Conservation (phyloP, 2,888 invertebrate species). For the Helleia helle region DNA sequence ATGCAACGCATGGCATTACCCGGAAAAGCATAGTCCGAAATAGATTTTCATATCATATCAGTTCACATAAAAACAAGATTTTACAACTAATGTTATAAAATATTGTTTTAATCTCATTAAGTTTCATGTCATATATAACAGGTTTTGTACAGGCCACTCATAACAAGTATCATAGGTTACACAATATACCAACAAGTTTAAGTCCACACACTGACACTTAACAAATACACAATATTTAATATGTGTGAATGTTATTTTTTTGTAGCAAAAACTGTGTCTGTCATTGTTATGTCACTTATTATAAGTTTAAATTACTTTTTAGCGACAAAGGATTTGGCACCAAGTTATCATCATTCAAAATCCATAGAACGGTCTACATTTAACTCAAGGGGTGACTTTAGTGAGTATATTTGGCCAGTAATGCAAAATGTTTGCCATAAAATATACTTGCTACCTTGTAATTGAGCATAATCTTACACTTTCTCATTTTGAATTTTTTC, state of each 20-base stretch:
- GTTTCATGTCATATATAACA: background rate
- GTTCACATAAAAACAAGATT: background rate
- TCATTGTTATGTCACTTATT: background rate
- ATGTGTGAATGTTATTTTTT: background rate
- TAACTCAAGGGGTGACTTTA: conserved; percentile 51
- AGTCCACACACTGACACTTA: background rate
- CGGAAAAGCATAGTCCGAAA: background rate
- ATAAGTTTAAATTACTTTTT: conserved; percentile 21
- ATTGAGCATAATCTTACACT: no score
- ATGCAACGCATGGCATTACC: conserved; percentile 3
- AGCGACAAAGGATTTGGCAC: conserved; percentile 50
- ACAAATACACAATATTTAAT: background rate
- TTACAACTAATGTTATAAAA: background rate
- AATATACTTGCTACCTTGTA: no score
- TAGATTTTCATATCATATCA: background rate
- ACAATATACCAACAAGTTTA: background rate
- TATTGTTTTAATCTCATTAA: background rate
- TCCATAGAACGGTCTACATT: conserved; percentile 67
- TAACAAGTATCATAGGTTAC: background rate
- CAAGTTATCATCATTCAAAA: conserved; percentile 51
- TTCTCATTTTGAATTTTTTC: no score
- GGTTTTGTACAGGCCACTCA: background rate
- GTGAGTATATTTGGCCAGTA: conserved; percentile 34
- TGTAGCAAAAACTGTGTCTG: background rate
- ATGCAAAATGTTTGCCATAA: conserved; percentile 6